phyloP scores from a whole-genome alignment of 2,797 vertebrate genomes.

The Myoxocephalus aenaeus region DNA sequence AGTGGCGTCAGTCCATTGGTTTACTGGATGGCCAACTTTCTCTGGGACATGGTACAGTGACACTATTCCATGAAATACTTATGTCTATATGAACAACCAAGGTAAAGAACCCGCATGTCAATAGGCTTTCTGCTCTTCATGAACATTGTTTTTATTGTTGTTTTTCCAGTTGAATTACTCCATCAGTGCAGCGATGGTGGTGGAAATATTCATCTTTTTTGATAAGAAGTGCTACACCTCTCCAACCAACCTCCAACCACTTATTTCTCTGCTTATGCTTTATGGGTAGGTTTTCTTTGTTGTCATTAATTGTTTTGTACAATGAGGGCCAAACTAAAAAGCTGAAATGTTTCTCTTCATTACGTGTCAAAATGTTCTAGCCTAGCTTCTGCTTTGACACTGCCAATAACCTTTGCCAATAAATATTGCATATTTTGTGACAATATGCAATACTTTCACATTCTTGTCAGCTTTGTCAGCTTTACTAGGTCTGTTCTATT shows the following conservation, averaged over 20 bases:
- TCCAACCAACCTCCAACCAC: slow-evolving; percentile 87
- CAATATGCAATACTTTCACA: neutral
- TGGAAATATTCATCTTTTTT: slow-evolving; percentile 90
- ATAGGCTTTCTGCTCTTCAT: neutral
- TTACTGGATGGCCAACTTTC: slow-evolving; percentile 94
- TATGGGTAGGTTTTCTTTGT: slow-evolving; percentile 69
- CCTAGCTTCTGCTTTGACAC: neutral
- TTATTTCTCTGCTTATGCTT: slow-evolving; percentile 86
- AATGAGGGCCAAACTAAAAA: neutral
- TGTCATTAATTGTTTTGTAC: neutral
- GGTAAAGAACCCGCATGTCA: neutral
- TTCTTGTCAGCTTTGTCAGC: neutral
- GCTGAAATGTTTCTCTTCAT: no score
- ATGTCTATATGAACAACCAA: neutral
- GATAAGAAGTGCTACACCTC: slow-evolving; percentile 94
- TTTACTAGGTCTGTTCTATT: neutral
- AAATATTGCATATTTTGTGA: neutral
- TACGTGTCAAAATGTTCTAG: neutral
- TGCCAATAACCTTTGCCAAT: neutral
- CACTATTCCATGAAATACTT: neutral
- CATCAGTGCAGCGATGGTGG: slow-evolving; percentile 90
- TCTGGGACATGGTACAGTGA: slow-evolving; percentile 93
- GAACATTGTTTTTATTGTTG: slow-evolving; percentile 1
- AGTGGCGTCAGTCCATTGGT: slow-evolving; percentile 91
- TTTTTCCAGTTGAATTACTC: slow-evolving; percentile 88